These are phyloP conservation scores for Drosophila leonis DNA, from an alignment of 2,888 invertebrate genomes.

Conservation along the genomic window DNA sequence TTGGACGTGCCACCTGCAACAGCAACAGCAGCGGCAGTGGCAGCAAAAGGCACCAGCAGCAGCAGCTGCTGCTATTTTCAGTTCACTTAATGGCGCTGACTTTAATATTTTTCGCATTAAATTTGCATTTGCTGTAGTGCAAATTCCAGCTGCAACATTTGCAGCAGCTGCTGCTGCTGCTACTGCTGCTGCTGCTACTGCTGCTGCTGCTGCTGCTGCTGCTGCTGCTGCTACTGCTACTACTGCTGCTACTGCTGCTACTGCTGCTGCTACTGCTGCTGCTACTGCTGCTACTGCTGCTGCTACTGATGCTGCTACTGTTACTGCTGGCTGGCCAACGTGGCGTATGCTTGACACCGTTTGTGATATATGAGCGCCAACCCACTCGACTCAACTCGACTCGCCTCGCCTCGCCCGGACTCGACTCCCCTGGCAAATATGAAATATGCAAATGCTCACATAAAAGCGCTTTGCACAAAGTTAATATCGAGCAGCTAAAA, in stretches of 20 bases:
- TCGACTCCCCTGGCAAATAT: conserved; percentile 33
- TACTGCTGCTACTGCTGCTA: conserved; percentile 12
- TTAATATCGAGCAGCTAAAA: conserved; percentile 46
- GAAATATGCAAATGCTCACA: conserved; percentile 46
- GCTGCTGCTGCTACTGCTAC: conserved; percentile 29
- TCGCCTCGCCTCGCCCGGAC: neutral
- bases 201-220: conserved; percentile 17
- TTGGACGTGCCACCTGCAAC: conserved; percentile 45
- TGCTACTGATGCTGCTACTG: conserved; percentile 6
- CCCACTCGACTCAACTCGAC: neutral
- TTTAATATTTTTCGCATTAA: conserved; percentile 69
- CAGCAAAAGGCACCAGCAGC: conserved; percentile 1
- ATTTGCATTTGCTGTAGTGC: conserved; percentile 65
- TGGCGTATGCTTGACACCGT: conserved; percentile 74
- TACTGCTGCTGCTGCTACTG: conserved; percentile 12
- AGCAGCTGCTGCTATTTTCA: conserved; percentile 32
- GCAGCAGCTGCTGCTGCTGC: conserved; percentile 19
- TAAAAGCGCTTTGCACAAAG: conserved; percentile 36
- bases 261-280: conserved; percentile 15
- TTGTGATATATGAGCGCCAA: conserved; percentile 58
- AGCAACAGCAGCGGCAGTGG: conserved; percentile 17
- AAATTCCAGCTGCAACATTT: conserved; percentile 17
- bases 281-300: conserved; percentile 16
- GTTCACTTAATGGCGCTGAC: conserved; percentile 46
- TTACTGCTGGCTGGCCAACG: conserved; percentile 52